Evolutionary conservation across 2,797 vertebrate genomes (phyloP), one percentile per base, ranked within the genome.

Genomic region (Spinibarbus caldwelli): DNA sequence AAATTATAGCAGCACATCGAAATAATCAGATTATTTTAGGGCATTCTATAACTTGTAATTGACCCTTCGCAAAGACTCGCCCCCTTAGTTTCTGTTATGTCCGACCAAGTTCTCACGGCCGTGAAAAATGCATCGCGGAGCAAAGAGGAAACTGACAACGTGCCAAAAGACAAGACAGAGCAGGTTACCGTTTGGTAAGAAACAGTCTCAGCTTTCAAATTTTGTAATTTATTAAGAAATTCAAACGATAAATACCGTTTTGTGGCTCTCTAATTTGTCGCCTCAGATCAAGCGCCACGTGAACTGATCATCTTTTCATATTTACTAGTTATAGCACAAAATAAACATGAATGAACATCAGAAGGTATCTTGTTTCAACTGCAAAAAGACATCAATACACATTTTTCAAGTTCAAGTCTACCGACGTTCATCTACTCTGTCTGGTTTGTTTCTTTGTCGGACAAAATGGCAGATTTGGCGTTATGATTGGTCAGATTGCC

Each of bases 1-100:
- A 15, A 73, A 64, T 83, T 31, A 31, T 19, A 84, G 73, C 73
- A 84, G 73, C 73, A 45, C 36, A 5, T 52, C 6, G 5, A 77
- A 57, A 78, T 31, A 19, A 76, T 31, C 17, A 0, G 3, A 17
- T 43, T 6, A 6, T 3, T 15, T 57, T 71, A 29, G 14, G 23
- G n/a, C 14, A 11, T 41, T 11, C 21, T 52, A 36, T 21, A 2
- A 66, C 31, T 47, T 34, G 26, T n/a, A n/a, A 73, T 12, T 23
- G 67, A 64, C 12, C 59, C 59, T 6, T 62, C n/a, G 57, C 54
- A n/a, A n/a, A 57, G 21, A 54, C 52, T n/a, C 1, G 8, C 23
- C 49, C 6, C 43, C 43, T 14, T 12, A 52, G 19, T 21, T 21
- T 8, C 7, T 9, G 9, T 41, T 41, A 41, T 0, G 12, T 45